Conservation (phyloP, 2,888 invertebrate species). For the Leuctra nigra region DNA sequence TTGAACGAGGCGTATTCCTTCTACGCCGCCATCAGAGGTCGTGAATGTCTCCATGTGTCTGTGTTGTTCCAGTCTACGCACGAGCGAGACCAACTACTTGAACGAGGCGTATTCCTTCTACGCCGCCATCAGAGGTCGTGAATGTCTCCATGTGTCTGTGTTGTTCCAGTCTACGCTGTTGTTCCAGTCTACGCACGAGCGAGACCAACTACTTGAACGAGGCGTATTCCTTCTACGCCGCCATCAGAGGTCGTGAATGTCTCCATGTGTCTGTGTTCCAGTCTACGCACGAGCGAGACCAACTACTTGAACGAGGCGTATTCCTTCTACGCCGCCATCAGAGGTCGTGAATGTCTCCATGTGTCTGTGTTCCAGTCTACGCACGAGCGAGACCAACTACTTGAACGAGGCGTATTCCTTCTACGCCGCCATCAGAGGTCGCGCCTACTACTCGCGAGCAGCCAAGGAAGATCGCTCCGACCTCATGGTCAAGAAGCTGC, state of each 20-base stretch:
- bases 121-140: constrained; percentile 87
- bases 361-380: constrained; percentile 73
- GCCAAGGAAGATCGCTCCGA: constrained; percentile 91
- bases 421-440: constrained; percentile 88
- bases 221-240: constrained; percentile 93
- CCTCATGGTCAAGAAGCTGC: constrained; percentile 91
- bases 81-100: constrained; percentile 93
- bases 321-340: constrained; percentile 92
- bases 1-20: constrained; percentile 94
- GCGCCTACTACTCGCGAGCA: constrained; percentile 91
- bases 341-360: no score
- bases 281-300: constrained; percentile 92
- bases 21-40: constrained; percentile 88
- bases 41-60: no score
- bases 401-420: constrained; percentile 94
- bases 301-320: constrained; percentile 94
- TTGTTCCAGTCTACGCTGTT: no score
- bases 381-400: constrained; percentile 95
- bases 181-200: constrained; percentile 84
- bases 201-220: constrained; percentile 95
- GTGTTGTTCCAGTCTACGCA: constrained; percentile 79
- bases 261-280: no score
- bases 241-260: constrained; percentile 87
- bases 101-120: constrained; percentile 96
- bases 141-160: no score